Conservation (phyloP, 2,888 invertebrate genomes). For the Clitarchus hookeri region DNA sequence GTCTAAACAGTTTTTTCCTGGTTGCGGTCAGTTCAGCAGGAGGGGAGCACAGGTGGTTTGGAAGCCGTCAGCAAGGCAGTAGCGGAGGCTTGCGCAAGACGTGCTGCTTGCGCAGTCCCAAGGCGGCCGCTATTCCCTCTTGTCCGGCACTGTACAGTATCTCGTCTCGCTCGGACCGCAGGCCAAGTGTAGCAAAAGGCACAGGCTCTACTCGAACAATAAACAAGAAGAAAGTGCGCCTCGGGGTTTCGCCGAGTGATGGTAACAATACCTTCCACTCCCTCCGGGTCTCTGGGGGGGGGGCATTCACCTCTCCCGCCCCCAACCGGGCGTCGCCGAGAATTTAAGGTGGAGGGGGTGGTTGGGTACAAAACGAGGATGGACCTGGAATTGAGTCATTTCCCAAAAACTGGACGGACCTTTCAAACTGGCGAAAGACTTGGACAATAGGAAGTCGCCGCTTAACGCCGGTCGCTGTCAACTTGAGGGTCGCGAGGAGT, state of each 20-base stretch:
- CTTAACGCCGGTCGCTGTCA: background rate
- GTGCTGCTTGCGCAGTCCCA: no score
- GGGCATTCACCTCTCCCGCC: background rate
- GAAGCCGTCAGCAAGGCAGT: background rate
- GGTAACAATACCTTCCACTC: background rate
- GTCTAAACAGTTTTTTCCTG: no score
- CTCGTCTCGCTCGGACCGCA: background rate
- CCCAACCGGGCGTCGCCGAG: no score
- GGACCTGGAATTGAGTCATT: constrained; percentile 5
- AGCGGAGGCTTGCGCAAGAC: no score
- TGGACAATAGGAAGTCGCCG: background rate
- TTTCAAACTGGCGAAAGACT: background rate
- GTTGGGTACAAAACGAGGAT: background rate
- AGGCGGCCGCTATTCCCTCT: background rate
- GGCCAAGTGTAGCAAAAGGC: background rate
- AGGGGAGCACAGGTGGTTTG: background rate
- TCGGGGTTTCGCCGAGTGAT: background rate
- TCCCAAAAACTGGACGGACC: background rate
- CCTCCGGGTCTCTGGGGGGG: background rate
- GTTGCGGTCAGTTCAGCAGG: no score
- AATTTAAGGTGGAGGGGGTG: no score
- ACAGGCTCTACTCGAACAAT: background rate
- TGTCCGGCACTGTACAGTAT: background rate
- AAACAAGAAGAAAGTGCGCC: background rate
- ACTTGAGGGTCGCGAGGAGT: background rate